Conservation (phyloP, 2,888 invertebrate species). For the Rhamphomyia laevipes region DNA sequence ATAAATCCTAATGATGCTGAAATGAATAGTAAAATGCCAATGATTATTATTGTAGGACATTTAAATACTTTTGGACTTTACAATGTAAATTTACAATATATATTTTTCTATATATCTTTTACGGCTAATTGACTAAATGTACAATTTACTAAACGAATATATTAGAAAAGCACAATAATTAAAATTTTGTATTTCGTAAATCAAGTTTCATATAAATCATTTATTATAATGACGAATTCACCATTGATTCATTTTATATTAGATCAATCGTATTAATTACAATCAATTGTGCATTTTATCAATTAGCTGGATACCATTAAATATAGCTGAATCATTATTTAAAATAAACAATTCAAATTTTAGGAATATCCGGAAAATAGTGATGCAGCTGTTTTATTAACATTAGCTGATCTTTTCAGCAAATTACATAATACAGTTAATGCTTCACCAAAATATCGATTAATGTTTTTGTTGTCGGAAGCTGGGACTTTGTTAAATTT, state of each 20-base stretch:
- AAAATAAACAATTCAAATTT: slow-evolving; percentile 13
- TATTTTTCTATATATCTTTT: neutral
- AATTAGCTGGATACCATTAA: neutral
- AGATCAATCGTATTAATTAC: neutral
- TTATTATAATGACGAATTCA: too few species aligned
- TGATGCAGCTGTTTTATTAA: slow-evolving; percentile 77
- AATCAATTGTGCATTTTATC: neutral
- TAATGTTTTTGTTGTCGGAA: slow-evolving; percentile 82
- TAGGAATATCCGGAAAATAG: slow-evolving; percentile 79
- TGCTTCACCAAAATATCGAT: slow-evolving; percentile 60
- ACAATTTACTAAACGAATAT: too few species aligned
- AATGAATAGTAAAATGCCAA: slow-evolving; percentile 51
- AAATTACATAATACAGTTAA: slow-evolving; percentile 65
- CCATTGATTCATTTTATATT: too few species aligned
- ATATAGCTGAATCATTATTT: neutral
- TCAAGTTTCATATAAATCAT: too few species aligned
- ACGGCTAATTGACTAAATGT: neutral
- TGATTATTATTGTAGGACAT: slow-evolving; percentile 84
- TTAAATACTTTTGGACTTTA: slow-evolving; percentile 84
- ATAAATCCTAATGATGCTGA: slow-evolving; percentile 42
- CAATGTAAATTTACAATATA: slow-evolving; percentile 59
- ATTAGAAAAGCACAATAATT: too few species aligned
- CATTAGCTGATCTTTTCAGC: slow-evolving; percentile 79
- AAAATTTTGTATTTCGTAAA: too few species aligned
- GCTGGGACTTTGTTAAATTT: slow-evolving; percentile 86